A percentile compares a stretch with the other conserved stretches of the same genome.
Conservation (phyloP, 2,888 invertebrate genomes). For the Drosophila sordidula region DNA sequence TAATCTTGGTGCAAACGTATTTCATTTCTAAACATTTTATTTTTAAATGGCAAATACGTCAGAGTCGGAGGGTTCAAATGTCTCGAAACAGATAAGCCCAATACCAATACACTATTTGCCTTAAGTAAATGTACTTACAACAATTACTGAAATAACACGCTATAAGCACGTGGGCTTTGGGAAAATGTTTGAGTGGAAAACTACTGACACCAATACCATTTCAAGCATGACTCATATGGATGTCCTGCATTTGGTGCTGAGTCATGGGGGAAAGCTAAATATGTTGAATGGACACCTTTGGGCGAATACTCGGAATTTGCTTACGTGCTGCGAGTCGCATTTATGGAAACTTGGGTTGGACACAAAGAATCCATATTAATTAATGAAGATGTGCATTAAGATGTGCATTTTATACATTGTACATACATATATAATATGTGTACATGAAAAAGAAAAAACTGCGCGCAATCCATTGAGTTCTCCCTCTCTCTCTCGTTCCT, state of each 20-base stretch:
- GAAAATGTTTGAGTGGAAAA: conserved; percentile 53
- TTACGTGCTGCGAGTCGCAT: conserved; percentile 14
- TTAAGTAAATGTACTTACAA: conserved; percentile 1
- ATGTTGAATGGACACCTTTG: not conserved
- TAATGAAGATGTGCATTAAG: conserved; percentile 5
- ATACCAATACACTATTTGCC: conserved; percentile 17
- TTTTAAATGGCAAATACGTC: conserved; percentile 37
- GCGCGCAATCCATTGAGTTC: conserved; percentile 38
- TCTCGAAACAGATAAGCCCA: conserved; percentile 33
- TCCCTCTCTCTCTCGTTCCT: conserved; percentile 8
- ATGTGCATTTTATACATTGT: conserved; percentile 9
- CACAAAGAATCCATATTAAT: not conserved
- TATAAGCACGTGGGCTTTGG: conserved; percentile 32
- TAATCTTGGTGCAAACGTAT: conserved; percentile 41
- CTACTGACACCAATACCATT: conserved; percentile 24
- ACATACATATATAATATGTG: not conserved
- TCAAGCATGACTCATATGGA: conserved; percentile 30
- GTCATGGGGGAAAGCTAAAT: conserved; percentile 3
- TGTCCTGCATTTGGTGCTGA: conserved; percentile 22
- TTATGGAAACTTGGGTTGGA: not conserved
- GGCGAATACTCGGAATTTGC: not conserved
- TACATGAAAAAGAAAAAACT: conserved; percentile 4
- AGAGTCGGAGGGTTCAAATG: conserved; percentile 26
- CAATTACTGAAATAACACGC: conserved; percentile 18
- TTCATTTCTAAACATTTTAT: conserved; percentile 43